phyloP scores from a whole-genome alignment of 2,888 invertebrate genomes.

The Apoderus coryli region DNA sequence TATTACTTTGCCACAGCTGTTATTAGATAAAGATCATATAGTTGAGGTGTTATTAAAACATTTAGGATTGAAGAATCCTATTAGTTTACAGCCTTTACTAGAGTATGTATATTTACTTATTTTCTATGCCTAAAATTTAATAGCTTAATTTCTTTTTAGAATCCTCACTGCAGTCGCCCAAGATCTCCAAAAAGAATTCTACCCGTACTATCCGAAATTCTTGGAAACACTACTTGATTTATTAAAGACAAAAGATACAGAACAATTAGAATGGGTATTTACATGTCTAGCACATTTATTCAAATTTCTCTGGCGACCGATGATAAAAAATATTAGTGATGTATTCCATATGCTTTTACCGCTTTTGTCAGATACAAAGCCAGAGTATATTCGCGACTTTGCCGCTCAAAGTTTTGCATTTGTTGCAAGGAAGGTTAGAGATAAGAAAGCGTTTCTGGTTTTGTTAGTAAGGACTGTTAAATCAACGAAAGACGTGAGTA shows the following conservation, averaged over 20 bases:
- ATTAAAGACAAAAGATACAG: constrained; percentile 62
- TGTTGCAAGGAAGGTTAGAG: constrained; percentile 76
- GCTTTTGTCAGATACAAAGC: constrained; percentile 60
- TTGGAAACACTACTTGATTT: constrained; percentile 57
- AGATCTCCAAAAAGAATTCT: constrained; percentile 81
- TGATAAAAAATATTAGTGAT: constrained; percentile 62
- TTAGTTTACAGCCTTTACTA: constrained; percentile 66
- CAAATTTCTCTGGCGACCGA: constrained; percentile 72
- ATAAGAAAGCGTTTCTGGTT: constrained; percentile 58
- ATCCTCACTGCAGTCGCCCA: constrained; percentile 71
- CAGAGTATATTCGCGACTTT: constrained; percentile 79
- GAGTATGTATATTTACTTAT: constrained; percentile 49
- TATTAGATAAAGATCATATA: constrained; percentile 67
- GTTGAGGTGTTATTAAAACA: constrained; percentile 57
- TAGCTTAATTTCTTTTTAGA: constrained; percentile 34
- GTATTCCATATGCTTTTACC: constrained; percentile 61
- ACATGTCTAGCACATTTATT: constrained; percentile 79
- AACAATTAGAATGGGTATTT: constrained; percentile 75
- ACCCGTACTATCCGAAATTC: constrained; percentile 66
- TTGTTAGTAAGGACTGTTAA: constrained; percentile 53
- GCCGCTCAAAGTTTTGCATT: constrained; percentile 95
- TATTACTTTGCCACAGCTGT: constrained; percentile 69
- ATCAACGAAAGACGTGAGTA: constrained; percentile 51
- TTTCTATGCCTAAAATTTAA: neutral
- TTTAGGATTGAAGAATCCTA: constrained; percentile 52